phyloP scores from a whole-genome alignment of 2,113 vertebrate species.

The Mungos mungo region DNA sequence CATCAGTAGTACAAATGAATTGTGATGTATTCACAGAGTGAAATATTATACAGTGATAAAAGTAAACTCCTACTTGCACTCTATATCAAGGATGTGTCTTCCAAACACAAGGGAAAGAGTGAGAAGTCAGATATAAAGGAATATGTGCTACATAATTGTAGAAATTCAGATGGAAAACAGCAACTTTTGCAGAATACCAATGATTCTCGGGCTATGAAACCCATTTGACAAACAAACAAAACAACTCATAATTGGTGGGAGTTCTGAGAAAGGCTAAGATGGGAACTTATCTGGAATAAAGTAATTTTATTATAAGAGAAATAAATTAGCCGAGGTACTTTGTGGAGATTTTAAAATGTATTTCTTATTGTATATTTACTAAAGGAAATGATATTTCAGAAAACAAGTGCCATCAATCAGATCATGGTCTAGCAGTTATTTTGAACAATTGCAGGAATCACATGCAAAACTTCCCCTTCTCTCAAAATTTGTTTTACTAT shows the following conservation, averaged over 20 bases:
- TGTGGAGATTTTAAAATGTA: not conserved
- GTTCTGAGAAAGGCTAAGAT: not conserved
- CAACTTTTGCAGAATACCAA: not conserved
- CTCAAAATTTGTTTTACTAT: not conserved
- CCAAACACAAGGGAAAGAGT: not conserved
- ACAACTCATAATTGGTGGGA: accelerated
- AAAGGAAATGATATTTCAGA: not conserved
- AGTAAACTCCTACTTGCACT: not conserved
- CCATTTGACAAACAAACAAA: not conserved
- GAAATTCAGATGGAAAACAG: not conserved
- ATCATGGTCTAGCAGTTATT: not conserved
- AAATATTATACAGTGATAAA: not conserved
- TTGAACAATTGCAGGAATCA: not conserved
- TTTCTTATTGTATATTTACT: not conserved
- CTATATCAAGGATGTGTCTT: accelerated
- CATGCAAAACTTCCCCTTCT: not conserved
- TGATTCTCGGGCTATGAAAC: not conserved
- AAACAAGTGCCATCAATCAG: not conserved
- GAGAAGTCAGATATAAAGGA: not conserved
- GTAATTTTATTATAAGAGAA: not conserved
- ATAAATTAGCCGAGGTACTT: not conserved
- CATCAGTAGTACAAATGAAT: no score
- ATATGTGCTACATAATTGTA: accelerated
- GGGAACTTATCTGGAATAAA: not conserved
- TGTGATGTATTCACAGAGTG: not conserved